A percentile compares a stretch with the other conserved stretches of the same genome.
phyloP scores from a whole-genome alignment of 2,113 vertebrate species.

The Epinephelus moara region DNA sequence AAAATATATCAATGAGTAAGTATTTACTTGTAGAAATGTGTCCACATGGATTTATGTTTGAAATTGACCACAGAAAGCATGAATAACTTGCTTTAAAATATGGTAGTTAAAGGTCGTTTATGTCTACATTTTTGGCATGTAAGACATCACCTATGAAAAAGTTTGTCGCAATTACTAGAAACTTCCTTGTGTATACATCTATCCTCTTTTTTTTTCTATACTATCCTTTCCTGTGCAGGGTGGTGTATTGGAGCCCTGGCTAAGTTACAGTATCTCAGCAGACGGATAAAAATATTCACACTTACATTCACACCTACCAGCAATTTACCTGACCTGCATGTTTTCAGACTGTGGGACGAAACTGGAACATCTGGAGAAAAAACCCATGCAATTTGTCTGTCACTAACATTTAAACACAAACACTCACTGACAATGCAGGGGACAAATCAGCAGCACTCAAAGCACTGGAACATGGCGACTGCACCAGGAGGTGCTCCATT shows the following conservation, averaged over 20 bases:
- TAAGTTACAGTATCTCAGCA: not conserved
- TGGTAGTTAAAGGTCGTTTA: not conserved
- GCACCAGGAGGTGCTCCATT: constrained; percentile 36
- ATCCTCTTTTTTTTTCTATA: not conserved
- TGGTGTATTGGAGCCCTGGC: not conserved
- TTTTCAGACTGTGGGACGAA: constrained; percentile 37
- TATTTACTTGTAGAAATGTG: no score
- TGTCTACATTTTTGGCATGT: not conserved
- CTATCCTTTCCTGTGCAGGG: constrained; percentile 9
- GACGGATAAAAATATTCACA: constrained; percentile 14
- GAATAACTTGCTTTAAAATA: no score
- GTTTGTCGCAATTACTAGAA: not conserved
- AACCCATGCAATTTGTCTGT: constrained; percentile 29
- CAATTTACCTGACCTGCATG: not conserved
- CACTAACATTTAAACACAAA: constrained; percentile 37
- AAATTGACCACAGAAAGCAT: no score
- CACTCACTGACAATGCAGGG: constrained; percentile 39
- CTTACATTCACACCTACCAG: constrained; percentile 2
- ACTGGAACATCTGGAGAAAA: constrained; percentile 20
- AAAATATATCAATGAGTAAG: no score
- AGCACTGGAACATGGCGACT: constrained; percentile 27
- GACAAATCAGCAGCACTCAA: constrained; percentile 51
- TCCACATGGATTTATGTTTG: no score
- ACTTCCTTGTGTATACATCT: constrained; percentile 4
- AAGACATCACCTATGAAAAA: not conserved